Base-by-base conservation (phyloP, 2,888 invertebrate genomes). In the Hydriomena furcata region DNA sequence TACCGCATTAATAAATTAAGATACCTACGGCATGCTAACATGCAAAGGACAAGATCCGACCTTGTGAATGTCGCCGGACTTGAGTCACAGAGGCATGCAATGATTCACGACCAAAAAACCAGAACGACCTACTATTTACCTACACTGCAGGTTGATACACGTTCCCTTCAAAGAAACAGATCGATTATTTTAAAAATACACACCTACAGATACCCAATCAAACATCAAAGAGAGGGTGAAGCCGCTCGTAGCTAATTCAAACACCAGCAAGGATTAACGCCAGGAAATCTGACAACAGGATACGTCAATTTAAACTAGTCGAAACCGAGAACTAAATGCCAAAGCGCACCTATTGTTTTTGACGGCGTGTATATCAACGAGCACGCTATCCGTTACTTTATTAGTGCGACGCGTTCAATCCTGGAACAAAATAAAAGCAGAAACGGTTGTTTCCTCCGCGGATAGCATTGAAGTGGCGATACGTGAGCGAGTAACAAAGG, bases 401-500 rank as follows among this genome's bases (percentile, higher is more conserved):
- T 70, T 53, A 65, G 61, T 27, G 25, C 51, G 23, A 43, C 30
- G 58, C 55, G 64, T 50, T 50, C 46, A 56, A 63, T 57, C 48
- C 49, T 57, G 60, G 30, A 43, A 30, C 20, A 21, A 53, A 48
- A 46, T 53, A 48, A 58, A 66, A 51, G 46, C 59, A 46, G 66
- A 59, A 53, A 57, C 48, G 67, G 63, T 71, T 54, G 61, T 44
- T 46, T 63, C 27, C 31, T 24, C 30, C 36, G 38, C 47, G 51
- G 34, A 48, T 35, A 41, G 68, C 64, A 66, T 59, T 78, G 68
- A 77, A 79, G 82, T 81, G 80, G 78, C 77, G 77, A 80, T 82
- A 84, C 83, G 86, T 83, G 86, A 82, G 82, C 76, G 74, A 80
- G 82, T 83, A 84, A 88, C 87, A 85, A 89, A 88, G 84, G 83